A percentile compares a stretch with the other conserved stretches of the same genome.
phyloP scores from a whole-genome alignment of 2,888 invertebrate genomes.

The Glomeris marginata region DNA sequence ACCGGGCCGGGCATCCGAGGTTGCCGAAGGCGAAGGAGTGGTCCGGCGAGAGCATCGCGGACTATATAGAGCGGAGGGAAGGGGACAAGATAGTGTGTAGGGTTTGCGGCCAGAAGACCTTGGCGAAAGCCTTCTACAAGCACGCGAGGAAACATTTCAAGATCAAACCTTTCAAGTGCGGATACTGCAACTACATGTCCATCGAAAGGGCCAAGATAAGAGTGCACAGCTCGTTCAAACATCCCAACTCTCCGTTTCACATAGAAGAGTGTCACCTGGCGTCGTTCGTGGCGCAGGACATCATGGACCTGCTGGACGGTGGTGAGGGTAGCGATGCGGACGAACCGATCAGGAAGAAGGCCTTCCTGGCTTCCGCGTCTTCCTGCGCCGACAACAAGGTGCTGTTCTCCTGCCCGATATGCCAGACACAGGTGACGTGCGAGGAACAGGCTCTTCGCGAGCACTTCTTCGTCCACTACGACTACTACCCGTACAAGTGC shows the following conservation, averaged over 20 bases:
- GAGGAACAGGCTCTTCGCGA: constrained; percentile 9
- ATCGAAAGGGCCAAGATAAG: constrained; percentile 18
- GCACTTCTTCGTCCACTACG: constrained; percentile 14
- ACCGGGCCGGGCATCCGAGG: background rate
- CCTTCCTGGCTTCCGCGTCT: background rate
- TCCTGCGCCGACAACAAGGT: background rate
- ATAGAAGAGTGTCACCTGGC: constrained; percentile 13
- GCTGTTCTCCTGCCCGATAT: constrained; percentile 13
- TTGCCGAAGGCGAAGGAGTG: constrained; percentile 4
- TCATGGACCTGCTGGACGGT: constrained; percentile 8
- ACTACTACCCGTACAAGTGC: constrained; percentile 12
- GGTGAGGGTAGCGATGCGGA: background rate
- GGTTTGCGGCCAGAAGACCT: constrained; percentile 15
- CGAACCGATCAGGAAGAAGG: background rate
- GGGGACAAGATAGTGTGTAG: constrained; percentile 12
- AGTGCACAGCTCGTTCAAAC: constrained; percentile 17
- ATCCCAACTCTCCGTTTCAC: constrained; percentile 13
- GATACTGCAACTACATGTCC: constrained; percentile 18
- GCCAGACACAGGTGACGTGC: constrained; percentile 7
- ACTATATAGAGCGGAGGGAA: constrained; percentile 5
- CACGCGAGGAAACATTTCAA: constrained; percentile 19
- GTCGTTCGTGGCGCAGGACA: constrained; percentile 4
- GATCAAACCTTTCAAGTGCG: constrained; percentile 18
- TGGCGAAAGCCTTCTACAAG: constrained; percentile 17
- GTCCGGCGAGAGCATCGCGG: constrained; percentile 9